Evolutionary conservation across 2,797 vertebrate genomes (phyloP).

Genomic region (Rallus crepitans): DNA sequence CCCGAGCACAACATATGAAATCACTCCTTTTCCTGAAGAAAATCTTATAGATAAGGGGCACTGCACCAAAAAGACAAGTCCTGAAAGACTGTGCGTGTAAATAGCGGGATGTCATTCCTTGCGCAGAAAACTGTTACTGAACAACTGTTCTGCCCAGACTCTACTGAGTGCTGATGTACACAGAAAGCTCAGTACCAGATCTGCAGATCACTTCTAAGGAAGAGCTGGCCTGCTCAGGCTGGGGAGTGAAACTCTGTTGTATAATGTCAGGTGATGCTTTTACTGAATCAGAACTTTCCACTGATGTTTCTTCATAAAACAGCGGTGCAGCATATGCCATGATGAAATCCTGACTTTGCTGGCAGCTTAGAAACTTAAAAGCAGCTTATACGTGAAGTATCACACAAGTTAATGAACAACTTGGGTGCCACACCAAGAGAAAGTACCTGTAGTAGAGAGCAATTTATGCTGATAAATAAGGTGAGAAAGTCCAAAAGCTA

Average conservation of each 20-base stretch:
- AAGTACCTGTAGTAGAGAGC: neutral
- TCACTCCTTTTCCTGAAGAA: neutral
- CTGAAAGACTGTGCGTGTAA: neutral
- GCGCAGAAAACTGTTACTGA: neutral
- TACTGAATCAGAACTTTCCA: neutral
- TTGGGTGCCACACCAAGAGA: fast-evolving
- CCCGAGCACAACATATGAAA: fast-evolving
- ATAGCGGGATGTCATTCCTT: neutral
- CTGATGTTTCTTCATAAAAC: neutral
- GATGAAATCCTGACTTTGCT: neutral
- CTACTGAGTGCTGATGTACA: neutral
- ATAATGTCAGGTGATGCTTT: neutral
- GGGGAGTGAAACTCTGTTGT: neutral
- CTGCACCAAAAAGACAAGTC: neutral
- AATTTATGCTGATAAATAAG: neutral
- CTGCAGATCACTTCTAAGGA: neutral
- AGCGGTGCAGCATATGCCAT: neutral
- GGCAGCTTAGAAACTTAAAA: neutral
- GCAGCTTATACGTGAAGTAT: neutral
- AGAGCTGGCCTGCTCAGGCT: neutral
- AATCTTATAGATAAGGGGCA: neutral
- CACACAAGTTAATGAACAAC: neutral
- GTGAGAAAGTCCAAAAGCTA: neutral
- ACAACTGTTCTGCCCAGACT: neutral
- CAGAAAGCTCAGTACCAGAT: neutral